A percentile compares a stretch with the other conserved stretches of the same genome.
Evolutionary conservation across 2,113 vertebrate genomes (phyloP).

Genomic region (Calyptommatus sinebrachiatus): DNA sequence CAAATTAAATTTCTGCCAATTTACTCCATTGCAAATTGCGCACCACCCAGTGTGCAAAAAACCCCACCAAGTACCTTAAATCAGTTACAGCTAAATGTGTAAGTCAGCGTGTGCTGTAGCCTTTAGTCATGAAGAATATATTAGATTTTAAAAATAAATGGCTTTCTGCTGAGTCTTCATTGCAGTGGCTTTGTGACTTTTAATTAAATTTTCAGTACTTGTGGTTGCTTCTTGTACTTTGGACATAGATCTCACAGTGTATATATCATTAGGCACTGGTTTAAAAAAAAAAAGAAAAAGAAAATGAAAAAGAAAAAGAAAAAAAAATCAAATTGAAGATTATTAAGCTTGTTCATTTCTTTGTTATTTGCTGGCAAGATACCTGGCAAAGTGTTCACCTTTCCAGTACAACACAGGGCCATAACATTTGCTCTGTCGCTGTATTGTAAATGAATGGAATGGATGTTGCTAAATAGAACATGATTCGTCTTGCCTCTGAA

Average conservation of each 20-base stretch:
- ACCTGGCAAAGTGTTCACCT: conserved; percentile 64
- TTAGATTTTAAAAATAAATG: conserved; percentile 96
- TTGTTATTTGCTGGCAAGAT: conserved; percentile 68
- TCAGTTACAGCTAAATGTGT: conserved; percentile 90
- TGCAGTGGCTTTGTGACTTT: conserved; percentile 85
- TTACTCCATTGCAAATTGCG: conserved; percentile 88
- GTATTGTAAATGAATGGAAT: conserved; percentile 65
- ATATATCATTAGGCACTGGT: conserved; percentile 68
- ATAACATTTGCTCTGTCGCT: conserved; percentile 64
- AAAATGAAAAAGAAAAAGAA: conserved; percentile 40
- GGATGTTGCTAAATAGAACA: conserved; percentile 67
- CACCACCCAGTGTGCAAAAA: conserved; percentile 87
- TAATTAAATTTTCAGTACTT: conserved; percentile 92
- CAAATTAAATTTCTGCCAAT: conserved; percentile 97
- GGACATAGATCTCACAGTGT: conserved; percentile 70
- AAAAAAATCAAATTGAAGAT: conserved; percentile 71
- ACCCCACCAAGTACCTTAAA: conserved; percentile 83
- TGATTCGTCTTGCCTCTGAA: conserved; percentile 65
- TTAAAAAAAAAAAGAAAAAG: not conserved
- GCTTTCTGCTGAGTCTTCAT: conserved; percentile 86
- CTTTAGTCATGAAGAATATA: conserved; percentile 86
- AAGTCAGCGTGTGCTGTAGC: conserved; percentile 90
- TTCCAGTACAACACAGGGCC: conserved; percentile 67
- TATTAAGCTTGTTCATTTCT: conserved; percentile 79
- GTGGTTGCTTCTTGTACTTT: conserved; percentile 73